Evolutionary conservation across 2,888 invertebrate species (phyloP), one percentile per base, ranked within the genome.

Genomic region (Heliothis peltigera): DNA sequence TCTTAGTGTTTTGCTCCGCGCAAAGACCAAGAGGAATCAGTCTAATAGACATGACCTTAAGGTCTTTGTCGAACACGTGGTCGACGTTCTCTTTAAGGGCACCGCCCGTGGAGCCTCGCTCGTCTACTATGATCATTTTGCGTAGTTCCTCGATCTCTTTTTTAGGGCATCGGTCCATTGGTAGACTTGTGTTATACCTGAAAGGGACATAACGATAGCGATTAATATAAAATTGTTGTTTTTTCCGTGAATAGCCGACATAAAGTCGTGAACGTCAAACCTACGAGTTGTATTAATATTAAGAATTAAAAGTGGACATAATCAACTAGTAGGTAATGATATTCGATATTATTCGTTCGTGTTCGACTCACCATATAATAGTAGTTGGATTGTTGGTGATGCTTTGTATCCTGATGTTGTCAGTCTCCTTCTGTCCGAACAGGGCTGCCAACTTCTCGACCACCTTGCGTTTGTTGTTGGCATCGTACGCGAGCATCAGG

Each of bases 161-260:
- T 73, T 97, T 96, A 0, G 98, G 98, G 89, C 99, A 99, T 54
- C 95, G 92, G 72, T 96, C 96, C 76, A 96, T 96, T 22, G 97
- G 96, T 46, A 98, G 87, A 25, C 98, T 97, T 48, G 97, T 97
- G 90, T 99, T 99, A 89, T 97, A 96, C 95, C 95, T 95, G 87
- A 15, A 69, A 76, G 6, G 19, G 8, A 22, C 25, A 21, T 7
- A 5, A 32, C 5, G 32, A 35, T 39, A 1, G 3, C 17, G 21
- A 12, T 44, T 25, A 25, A 18, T 28, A 28, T 22, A 22, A 22
- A 22, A 4, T 4, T 22, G 4, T 22, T 22, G 4, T 2, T 22
- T 4, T 22, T 22, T 4, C 2, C 2, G 22, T 22, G 4, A 4
- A 22, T 22, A n/a, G n/a, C n/a, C n/a, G n/a, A n/a, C n/a, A n/a